These are phyloP conservation scores for Crocidura indochinensis DNA, from an alignment of 2,797 vertebrate species.

Conservation along the genomic window DNA sequence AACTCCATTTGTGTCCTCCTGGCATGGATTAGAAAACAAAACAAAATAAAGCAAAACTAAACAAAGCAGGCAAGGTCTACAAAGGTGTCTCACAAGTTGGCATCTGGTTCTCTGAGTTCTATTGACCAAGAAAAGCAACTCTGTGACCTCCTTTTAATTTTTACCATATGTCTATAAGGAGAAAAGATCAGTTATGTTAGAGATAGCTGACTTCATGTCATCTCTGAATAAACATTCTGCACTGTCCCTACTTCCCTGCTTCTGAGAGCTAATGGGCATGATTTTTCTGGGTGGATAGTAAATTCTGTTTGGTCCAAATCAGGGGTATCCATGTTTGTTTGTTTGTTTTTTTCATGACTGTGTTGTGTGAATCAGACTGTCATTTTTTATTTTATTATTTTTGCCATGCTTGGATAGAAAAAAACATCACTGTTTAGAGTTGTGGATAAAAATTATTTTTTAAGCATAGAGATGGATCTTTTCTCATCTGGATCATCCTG, in stretches of 20 bases:
- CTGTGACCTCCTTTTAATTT: constrained; percentile 27
- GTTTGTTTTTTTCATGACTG: not conserved
- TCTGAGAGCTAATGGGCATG: not conserved
- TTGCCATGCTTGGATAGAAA: too few relatives aligned
- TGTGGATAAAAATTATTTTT: not conserved
- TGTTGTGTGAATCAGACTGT: not conserved
- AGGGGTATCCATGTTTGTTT: not conserved
- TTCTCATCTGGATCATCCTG: not conserved
- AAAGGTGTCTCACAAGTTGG: constrained; percentile 65
- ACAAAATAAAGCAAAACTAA: too few relatives aligned
- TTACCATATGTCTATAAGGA: constrained; percentile 4
- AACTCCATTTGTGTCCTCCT: constrained; percentile 21
- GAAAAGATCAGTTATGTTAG: not conserved
- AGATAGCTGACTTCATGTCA: constrained; percentile 28
- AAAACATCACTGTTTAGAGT: not conserved
- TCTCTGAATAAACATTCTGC: constrained; percentile 15
- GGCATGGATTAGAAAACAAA: not conserved
- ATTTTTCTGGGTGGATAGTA: not conserved
- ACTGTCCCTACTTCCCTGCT: constrained; percentile 12
- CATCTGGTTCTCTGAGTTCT: not conserved
- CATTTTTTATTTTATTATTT: too few relatives aligned
- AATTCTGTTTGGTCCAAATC: not conserved
- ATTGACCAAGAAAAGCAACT: constrained; percentile 67
- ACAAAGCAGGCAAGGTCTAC: constrained; percentile 12
- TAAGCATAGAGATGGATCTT: not conserved